Conservation (phyloP, 2,113 vertebrate species). For the Hydrochoerus hydrochaeris region DNA sequence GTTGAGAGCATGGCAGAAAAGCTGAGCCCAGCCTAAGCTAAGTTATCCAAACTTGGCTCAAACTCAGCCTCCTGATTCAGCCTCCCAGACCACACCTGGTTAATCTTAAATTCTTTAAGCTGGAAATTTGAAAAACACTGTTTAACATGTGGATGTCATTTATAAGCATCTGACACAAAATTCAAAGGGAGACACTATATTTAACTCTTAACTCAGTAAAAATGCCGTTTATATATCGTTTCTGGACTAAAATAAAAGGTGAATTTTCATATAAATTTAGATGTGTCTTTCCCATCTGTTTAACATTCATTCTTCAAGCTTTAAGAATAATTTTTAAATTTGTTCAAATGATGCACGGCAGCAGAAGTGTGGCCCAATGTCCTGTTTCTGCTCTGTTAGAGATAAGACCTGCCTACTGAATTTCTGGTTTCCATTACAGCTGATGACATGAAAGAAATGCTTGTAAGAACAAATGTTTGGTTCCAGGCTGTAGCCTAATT, state of each 20-base stretch:
- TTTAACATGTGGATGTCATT: constrained; percentile 32
- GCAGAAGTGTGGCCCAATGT: not conserved
- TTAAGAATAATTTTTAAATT: constrained; percentile 2
- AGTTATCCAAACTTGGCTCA: not conserved
- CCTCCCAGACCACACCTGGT: not conserved
- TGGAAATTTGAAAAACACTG: constrained; percentile 1
- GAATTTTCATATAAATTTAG: constrained; percentile 42
- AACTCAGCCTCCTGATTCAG: not conserved
- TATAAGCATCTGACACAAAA: constrained; percentile 26
- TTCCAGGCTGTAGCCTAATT: constrained; percentile 67
- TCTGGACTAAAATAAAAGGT: constrained; percentile 35
- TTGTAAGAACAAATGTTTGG: constrained; percentile 68
- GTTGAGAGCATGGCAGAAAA: too few species aligned
- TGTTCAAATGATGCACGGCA: not conserved
- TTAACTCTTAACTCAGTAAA: constrained; percentile 20
- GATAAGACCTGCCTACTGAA: constrained; percentile 52
- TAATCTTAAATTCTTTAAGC: not conserved
- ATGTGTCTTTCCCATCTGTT: not conserved
- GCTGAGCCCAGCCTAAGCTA: not conserved
- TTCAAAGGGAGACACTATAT: constrained; percentile 48
- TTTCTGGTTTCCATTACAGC: constrained; percentile 67
- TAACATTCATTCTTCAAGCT: not conserved
- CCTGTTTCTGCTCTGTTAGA: not conserved
- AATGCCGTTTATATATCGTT: not conserved
- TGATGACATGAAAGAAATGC: constrained; percentile 58